Conservation (phyloP, 2,888 invertebrate species). For the Drosophila nr. fundita region DNA sequence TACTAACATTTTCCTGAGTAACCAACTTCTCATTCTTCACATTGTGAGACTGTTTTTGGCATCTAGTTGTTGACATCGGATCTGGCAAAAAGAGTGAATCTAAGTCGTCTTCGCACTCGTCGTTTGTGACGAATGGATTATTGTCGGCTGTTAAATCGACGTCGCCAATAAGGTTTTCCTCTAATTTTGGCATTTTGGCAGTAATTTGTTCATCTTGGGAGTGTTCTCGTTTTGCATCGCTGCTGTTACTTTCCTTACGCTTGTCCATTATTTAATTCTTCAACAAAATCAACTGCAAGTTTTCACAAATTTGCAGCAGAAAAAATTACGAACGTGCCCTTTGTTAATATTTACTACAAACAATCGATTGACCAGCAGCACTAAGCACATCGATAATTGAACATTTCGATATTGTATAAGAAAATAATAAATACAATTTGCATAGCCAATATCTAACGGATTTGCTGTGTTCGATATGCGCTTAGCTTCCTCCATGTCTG, state of each 20-base stretch:
- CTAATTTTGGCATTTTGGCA: not conserved
- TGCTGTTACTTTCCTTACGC: not conserved
- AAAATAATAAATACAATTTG: conserved; percentile 72
- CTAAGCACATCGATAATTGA: not conserved
- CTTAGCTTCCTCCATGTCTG: conserved; percentile 14
- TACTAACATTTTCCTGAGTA: not conserved
- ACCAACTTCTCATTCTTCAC: not conserved
- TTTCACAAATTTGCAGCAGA: not conserved
- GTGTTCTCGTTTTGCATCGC: not conserved
- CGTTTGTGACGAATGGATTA: not conserved
- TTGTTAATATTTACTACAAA: not conserved
- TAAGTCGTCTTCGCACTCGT: not conserved
- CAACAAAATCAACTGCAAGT: not conserved
- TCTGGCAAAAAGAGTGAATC: not conserved
- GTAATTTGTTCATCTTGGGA: not conserved
- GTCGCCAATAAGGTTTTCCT: not conserved
- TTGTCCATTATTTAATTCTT: not conserved
- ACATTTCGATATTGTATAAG: not conserved
- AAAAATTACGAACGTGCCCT: not conserved
- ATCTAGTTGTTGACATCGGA: not conserved
- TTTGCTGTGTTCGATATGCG: conserved; percentile 37
- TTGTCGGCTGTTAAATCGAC: not conserved
- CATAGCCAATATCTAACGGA: conserved; percentile 73
- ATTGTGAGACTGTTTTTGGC: not conserved
- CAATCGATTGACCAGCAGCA: not conserved